Evolutionary conservation across 2,113 vertebrate species (phyloP).

Genomic region (Hymenochirus boettgeri): DNA sequence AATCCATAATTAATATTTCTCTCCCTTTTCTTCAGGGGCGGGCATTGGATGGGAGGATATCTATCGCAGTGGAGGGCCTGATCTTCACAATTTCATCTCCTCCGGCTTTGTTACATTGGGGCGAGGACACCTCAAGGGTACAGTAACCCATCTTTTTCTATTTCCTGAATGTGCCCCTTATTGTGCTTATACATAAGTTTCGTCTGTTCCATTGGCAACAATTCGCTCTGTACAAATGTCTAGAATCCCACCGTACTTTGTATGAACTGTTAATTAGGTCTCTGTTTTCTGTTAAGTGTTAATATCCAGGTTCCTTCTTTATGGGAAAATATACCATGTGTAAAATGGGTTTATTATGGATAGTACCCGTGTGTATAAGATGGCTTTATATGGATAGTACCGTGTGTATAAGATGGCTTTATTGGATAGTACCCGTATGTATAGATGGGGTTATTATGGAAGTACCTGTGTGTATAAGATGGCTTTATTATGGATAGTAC

Average conservation of each 20-base stretch:
- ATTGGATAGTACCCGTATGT: too few species aligned
- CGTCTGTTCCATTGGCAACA: slow-evolving; percentile 7
- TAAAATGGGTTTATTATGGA: too few species aligned
- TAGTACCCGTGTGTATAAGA: too few species aligned
- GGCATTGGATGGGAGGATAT: slow-evolving; percentile 90
- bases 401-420: too few species aligned
- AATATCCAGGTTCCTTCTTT: background rate
- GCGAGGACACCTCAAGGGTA: slow-evolving; percentile 96
- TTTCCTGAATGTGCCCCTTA: slow-evolving; percentile 30
- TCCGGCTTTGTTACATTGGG: slow-evolving; percentile 97
- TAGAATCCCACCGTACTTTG: background rate
- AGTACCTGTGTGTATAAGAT: too few species aligned
- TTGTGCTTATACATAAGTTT: slow-evolving; percentile 10
- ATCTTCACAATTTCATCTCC: slow-evolving; percentile 97
- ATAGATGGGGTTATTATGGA: too few species aligned
- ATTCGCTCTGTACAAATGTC: background rate
- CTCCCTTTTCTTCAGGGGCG: slow-evolving; percentile 49
- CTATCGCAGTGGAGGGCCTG: slow-evolving; percentile 83
- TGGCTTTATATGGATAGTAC: too few species aligned
- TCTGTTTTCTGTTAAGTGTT: background rate
- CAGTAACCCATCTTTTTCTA: slow-evolving; percentile 75
- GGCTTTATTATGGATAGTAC: too few species aligned
- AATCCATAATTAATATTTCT: too few species aligned
- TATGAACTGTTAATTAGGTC: background rate
- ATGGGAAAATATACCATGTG: background rate